phyloP scores from a whole-genome alignment of 2,113 vertebrate genomes.

The Anas platyrhynchos region DNA sequence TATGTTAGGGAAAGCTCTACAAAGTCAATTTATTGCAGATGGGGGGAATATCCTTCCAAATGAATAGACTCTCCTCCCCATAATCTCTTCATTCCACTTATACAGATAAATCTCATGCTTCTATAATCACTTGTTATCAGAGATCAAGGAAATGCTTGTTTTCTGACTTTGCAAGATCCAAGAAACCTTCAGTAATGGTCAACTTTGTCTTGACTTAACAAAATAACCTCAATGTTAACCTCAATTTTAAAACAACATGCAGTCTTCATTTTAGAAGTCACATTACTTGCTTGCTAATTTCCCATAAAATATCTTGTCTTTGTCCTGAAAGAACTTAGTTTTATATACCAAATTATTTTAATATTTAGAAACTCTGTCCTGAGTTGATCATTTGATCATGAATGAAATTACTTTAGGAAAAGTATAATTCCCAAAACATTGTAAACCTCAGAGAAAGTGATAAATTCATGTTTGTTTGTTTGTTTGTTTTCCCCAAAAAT shows the following conservation, averaged over 20 bases:
- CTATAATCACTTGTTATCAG: not conserved
- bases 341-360: not conserved
- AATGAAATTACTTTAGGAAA: not conserved
- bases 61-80: not conserved
- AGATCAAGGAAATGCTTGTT: not conserved
- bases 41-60: not conserved
- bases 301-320: not conserved
- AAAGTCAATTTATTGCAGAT: not conserved
- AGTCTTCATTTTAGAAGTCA: not conserved
- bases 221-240: not conserved
- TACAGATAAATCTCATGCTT: not conserved
- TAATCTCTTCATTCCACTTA: not conserved
- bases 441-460: not conserved
- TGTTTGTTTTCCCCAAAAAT: not conserved
- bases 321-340: not conserved
- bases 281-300: not conserved
- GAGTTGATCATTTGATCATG: constrained; percentile 1
- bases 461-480: too few species aligned
- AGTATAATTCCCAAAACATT: not conserved
- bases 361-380: not conserved
- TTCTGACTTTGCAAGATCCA: not conserved
- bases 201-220: not conserved
- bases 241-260: not conserved
- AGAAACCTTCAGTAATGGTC: not conserved
- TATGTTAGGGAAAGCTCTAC: not conserved